phyloP scores from a whole-genome alignment of 1,140 invertebrate species.

The Arctopsyche grandis region DNA sequence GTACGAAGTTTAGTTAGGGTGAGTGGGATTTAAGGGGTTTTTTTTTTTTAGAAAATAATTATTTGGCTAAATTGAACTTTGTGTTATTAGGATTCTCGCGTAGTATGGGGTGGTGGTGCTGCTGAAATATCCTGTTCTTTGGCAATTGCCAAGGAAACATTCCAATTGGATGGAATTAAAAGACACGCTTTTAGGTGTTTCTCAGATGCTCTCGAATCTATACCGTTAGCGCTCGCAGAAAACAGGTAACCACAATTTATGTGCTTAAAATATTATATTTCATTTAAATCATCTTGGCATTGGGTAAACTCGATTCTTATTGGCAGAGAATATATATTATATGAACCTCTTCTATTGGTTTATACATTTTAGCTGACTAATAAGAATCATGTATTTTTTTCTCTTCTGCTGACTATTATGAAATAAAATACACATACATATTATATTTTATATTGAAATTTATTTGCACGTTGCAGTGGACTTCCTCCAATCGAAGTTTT shows the following conservation, averaged over 20 bases:
- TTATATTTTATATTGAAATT: constrained; percentile 12
- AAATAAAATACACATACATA: neutral
- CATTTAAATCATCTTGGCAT: no score
- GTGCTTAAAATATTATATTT: neutral
- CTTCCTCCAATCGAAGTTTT: constrained; percentile 91
- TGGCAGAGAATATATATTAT: no score
- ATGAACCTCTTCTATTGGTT: no score
- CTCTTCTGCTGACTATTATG: no score
- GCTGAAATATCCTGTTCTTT: constrained; percentile 95
- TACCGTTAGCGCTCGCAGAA: constrained; percentile 96
- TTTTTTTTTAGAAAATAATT: no score
- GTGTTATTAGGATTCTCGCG: constrained; percentile 78
- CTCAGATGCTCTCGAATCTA: constrained; percentile 93
- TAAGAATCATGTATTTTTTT: no score
- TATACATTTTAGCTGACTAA: no score
- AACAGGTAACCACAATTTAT: constrained; percentile 70
- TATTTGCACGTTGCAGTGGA: constrained; percentile 71
- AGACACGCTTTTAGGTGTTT: constrained; percentile 98
- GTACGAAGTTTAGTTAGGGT: constrained; percentile 91
- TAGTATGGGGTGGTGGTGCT: constrained; percentile 98
- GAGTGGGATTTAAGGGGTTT: constrained; percentile 37
- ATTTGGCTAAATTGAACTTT: constrained; percentile 4
- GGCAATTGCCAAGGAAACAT: constrained; percentile 87
- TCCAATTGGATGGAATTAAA: constrained; percentile 92
- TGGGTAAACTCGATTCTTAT: no score